Percentiles rank a stretch among this genome's conserved stretches.
phyloP scores from a whole-genome alignment of 2,797 vertebrate genomes.

The Eulemur albifrons region DNA sequence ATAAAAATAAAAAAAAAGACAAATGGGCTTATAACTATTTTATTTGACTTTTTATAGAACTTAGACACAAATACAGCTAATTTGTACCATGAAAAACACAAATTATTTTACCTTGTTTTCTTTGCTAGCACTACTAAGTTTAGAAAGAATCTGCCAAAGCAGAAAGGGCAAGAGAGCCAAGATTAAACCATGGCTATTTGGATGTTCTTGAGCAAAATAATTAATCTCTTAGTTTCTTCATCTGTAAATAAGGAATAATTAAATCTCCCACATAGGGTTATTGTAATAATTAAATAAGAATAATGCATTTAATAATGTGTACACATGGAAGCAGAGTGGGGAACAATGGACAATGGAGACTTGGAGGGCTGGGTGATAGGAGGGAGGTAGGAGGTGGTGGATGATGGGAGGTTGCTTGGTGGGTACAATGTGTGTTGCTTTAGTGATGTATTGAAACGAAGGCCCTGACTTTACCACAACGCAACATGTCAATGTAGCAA shows the following conservation, averaged over 20 bases:
- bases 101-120: conserved; percentile 27
- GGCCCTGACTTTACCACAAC: not conserved
- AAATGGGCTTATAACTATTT: conserved; percentile 9
- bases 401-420: not conserved
- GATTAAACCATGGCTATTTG: conserved; percentile 32
- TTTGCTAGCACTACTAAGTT: conserved; percentile 43
- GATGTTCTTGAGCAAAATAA: conserved; percentile 43
- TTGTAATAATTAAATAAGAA: conserved; percentile 29
- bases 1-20: conserved; percentile 57
- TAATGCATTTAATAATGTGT: conserved; percentile 33
- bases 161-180: not conserved
- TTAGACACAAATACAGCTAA: conserved; percentile 11
- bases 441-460: not conserved
- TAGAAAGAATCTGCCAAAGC: conserved; percentile 3
- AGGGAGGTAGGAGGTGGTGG: too few species aligned
- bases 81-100: not conserved
- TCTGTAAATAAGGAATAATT: conserved; percentile 53
- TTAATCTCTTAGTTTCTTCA: conserved; percentile 50
- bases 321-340: not conserved
- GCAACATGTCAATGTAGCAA: not conserved
- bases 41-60: not conserved
- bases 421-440: not conserved
- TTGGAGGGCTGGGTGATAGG: not conserved
- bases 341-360: not conserved
- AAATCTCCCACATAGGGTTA: conserved; percentile 4